Evolutionary conservation across 2,113 vertebrate species (phyloP).

Genomic region (Cebus imitator): DNA sequence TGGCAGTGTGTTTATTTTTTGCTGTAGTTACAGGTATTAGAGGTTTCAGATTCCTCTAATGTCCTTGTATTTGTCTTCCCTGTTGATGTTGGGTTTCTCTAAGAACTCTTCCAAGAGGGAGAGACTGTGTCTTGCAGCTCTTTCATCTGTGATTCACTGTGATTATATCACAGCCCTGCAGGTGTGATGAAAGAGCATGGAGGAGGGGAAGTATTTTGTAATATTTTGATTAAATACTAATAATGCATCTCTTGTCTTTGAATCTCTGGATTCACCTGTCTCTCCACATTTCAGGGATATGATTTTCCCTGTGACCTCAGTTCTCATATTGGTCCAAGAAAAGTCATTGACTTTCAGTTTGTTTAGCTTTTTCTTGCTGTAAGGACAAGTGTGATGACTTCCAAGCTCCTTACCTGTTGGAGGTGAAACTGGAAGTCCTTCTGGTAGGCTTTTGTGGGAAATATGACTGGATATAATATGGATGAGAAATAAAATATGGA

Average conservation of each 20-base stretch:
- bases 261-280: not conserved
- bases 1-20: not conserved
- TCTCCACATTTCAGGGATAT: not conserved
- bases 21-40: not conserved
- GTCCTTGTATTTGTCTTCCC: not conserved
- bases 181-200: not conserved
- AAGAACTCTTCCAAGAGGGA: not conserved
- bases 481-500: not conserved
- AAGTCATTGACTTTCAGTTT: not conserved
- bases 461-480: not conserved
- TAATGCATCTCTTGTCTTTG: not conserved
- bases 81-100: not conserved
- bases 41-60: not conserved
- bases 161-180: not conserved
- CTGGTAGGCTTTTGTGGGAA: not conserved
- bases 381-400: not conserved
- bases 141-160: not conserved
- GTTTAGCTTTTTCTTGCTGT: not conserved
- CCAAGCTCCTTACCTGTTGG: not conserved
- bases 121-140: not conserved
- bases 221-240: too few relatives aligned
- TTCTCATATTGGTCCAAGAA: not conserved
- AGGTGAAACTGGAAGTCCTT: not conserved
- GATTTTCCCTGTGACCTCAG: not conserved
- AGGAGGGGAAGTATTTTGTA: not conserved